phyloP scores from a whole-genome alignment of 2,888 invertebrate species.

The Norana najaformis region DNA sequence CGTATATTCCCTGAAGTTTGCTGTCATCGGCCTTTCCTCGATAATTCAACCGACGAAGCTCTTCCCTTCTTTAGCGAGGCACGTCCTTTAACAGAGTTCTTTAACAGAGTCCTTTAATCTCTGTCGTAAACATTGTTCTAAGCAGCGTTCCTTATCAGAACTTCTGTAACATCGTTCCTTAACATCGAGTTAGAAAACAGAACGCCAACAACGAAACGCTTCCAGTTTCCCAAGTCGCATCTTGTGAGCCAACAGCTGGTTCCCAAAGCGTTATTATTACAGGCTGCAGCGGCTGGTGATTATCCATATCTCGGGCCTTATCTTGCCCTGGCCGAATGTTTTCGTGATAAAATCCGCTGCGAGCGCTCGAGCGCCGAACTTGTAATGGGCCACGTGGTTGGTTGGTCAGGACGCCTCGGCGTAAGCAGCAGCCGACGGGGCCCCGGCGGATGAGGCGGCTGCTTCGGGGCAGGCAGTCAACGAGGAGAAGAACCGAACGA shows the following conservation, averaged over 20 bases:
- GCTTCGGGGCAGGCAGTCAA: background rate
- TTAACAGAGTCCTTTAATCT: no score
- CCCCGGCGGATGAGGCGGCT: background rate
- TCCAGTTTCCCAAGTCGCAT: background rate
- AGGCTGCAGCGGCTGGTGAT: background rate
- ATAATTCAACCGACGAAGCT: no score
- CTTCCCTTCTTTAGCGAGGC: no score
- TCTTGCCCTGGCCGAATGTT: background rate
- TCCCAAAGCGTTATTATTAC: background rate
- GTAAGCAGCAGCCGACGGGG: background rate
- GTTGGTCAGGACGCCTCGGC: background rate
- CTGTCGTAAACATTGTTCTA: background rate
- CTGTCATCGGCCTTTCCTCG: no score
- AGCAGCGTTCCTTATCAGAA: background rate
- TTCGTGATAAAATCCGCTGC: background rate
- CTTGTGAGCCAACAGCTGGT: background rate
- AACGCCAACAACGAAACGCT: background rate
- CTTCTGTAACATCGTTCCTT: background rate
- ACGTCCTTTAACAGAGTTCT: no score
- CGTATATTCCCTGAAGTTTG: no score
- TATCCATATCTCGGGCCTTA: background rate
- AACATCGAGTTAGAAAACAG: background rate
- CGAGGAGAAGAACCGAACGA: background rate
- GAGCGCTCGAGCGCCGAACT: background rate
- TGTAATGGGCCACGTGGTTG: constrained; percentile 6